Base-by-base conservation (phyloP, 2,888 invertebrate genomes). In the Microctonus brassicae region DNA sequence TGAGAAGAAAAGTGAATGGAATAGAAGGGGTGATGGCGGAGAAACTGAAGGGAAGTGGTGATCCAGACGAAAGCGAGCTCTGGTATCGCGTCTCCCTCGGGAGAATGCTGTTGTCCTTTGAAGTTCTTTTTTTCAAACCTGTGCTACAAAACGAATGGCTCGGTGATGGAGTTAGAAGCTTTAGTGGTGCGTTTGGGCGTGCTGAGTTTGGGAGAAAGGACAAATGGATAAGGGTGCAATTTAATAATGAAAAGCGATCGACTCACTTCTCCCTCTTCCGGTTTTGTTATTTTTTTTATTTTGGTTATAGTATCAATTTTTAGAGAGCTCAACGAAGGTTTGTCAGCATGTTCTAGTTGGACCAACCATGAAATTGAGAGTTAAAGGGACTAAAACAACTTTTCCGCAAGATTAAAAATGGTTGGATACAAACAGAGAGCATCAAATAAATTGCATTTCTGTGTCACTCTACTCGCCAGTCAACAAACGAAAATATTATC, bases 51-150 rank as follows among this genome's bases (percentile, higher is more conserved):
- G 69, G 66, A 68, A 55, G 61, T 65, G 64, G 52, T 58, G 29
- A 61, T 52, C 42, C 52, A 62, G 69, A 74, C 60, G 64, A 58
- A 71, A 63, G 53, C 70, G 58, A 58, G 58, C 33, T 47, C 47
- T 42, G 17, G 47, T 9, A 69, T 47, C 36, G 75, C 67, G 72
- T 72, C 69, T 75, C 72, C 72, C 72, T 22, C 69, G 74, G 69
- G 75, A 75, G 67, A 63, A 70, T 61, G 69, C 66, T 70, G 67
- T 76, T 77, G 75, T 77, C 75, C 75, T 77, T 76, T 76, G 76
- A 77, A 76, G 77, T 75, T 63, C 71, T 70, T 70, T 73, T 75
- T 74, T 68, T 72, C 64, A 69, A 74, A 61, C 60, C 39, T 64
- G 24, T 34, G 58, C 17, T 33, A 36, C 17, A 33, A 57, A 69